Base-by-base conservation (phyloP, 2,797 vertebrate species). In the Sus cebifrons region DNA sequence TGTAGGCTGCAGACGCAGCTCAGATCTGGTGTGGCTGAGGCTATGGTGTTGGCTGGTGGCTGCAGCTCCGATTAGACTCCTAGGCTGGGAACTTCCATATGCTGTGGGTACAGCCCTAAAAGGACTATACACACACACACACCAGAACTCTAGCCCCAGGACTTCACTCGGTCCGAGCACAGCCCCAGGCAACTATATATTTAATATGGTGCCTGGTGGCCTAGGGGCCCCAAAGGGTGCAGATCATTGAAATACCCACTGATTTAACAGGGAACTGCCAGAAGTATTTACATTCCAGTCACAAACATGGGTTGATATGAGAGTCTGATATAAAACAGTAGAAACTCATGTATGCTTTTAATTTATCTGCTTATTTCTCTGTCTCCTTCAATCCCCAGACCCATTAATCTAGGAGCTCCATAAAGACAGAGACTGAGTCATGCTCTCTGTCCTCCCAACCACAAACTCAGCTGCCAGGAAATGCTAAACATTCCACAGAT, bases 121-220 rank as follows among this genome's bases (percentile, higher is more conserved):
- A 36, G 36, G 36, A 36, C 36, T 36, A 36, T 36, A 36, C 36
- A 36, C 36, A 36, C 36, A 36, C 36, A 36, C 36, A 49, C 36
- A 62, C 54, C 3, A 86, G 40, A 58, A 60, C 15, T 52, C 32
- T 36, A n/a, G 16, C 3, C 11, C 68, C 29, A 65, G 73, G 84
- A 68, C 29, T 89, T 70, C 12, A 3, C 54, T 49, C 74, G n/a
- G 32, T 74, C 81, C 92, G 49, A 71, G 40, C 14, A 11, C 27
- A 92, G 5, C 54, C 64, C 18, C 56, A 75, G 58, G 75, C 29
- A 90, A 64, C 18, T 13, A 20, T 6, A 15, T 64, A 90, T 36
- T 89, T 71, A 81, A 97, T 93, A 87, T 62, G n/a, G 14, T 52
- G 6, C 32, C 54, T 73, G 29, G 81, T 81, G 49, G 75, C n/a